Percentiles rank a stretch among this genome's conserved stretches.
Evolutionary conservation across 2,888 invertebrate genomes (phyloP).

Genomic region (Pristionchus fissidentatus): DNA sequence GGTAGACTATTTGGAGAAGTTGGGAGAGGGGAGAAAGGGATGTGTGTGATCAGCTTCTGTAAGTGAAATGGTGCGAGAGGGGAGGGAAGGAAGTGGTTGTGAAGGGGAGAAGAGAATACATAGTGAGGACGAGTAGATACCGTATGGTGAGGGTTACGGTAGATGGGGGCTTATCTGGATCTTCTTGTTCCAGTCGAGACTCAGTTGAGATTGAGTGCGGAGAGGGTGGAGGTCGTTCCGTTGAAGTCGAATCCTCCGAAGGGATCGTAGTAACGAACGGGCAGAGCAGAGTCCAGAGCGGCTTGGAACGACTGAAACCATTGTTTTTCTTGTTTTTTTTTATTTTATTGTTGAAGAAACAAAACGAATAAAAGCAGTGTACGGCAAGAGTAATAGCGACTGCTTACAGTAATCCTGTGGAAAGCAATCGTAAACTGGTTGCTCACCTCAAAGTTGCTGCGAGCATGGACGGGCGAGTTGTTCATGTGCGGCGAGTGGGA

Average conservation of each 20-base stretch:
- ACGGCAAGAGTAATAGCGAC: not conserved
- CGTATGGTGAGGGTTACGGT: not conserved
- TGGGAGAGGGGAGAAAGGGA: not conserved
- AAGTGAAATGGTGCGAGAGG: not conserved
- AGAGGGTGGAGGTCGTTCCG: not conserved
- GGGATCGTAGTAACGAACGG: slow-evolving; percentile 60
- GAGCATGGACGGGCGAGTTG: slow-evolving; percentile 37
- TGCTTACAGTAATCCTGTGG: not conserved
- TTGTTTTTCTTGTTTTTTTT: not conserved
- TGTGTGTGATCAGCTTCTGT: not conserved
- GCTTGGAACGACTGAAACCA: slow-evolving; percentile 27
- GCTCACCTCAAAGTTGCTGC: slow-evolving; percentile 36
- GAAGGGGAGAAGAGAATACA: slow-evolving; percentile 4
- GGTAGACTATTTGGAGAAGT: not conserved
- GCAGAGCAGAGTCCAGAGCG: slow-evolving; percentile 4
- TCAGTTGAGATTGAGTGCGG: slow-evolving; percentile 33
- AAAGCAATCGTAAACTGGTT: too few relatives aligned
- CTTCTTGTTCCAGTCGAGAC: not conserved
- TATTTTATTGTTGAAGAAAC: not conserved
- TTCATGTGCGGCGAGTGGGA: slow-evolving; percentile 46
- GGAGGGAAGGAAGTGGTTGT: not conserved
- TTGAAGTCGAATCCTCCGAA: slow-evolving; percentile 61
- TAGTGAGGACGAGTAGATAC: not conserved
- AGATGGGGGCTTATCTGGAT: slow-evolving; percentile 39
- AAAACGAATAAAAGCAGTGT: not conserved